Percentiles rank a stretch among this genome's conserved stretches.
These are phyloP conservation scores for Sebastolobus altivelis DNA, from an alignment of 2,797 vertebrate species.

Conservation along the genomic window DNA sequence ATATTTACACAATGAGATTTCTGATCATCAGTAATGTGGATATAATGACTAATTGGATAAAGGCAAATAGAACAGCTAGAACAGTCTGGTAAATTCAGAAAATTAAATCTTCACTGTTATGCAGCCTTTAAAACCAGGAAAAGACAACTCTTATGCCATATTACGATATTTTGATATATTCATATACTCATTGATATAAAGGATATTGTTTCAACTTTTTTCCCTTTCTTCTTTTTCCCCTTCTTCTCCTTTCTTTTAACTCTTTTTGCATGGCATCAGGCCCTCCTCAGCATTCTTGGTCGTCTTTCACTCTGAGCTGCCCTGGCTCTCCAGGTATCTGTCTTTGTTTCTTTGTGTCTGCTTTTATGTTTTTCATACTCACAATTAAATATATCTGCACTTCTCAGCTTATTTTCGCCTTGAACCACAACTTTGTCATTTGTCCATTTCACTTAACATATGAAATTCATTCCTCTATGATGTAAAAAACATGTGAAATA, in stretches of 20 bases:
- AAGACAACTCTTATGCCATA: too few species aligned
- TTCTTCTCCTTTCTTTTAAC: conserved; percentile 6
- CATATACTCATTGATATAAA: neutral
- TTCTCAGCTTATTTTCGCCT: neutral
- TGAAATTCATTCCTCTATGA: neutral
- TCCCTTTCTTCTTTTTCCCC: neutral
- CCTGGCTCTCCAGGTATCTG: conserved; percentile 83
- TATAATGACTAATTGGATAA: too few species aligned
- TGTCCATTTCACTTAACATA: neutral
- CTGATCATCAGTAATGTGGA: too few species aligned
- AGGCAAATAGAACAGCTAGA: too few species aligned
- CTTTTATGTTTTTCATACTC: neutral
- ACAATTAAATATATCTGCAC: neutral
- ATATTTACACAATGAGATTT: too few species aligned
- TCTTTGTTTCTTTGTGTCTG: conserved; percentile 14
- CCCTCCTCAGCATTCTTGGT: conserved; percentile 83
- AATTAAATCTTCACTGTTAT: too few species aligned
- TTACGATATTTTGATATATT: too few species aligned
- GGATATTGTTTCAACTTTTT: neutral
- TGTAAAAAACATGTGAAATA: neutral
- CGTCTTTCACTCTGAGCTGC: conserved; percentile 84
- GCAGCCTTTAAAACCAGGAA: too few species aligned
- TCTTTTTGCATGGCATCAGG: conserved; percentile 70
- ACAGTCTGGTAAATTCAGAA: too few species aligned
- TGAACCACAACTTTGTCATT: neutral